Base-by-base conservation (phyloP, 2,113 vertebrate genomes). In the Serinus canaria region DNA sequence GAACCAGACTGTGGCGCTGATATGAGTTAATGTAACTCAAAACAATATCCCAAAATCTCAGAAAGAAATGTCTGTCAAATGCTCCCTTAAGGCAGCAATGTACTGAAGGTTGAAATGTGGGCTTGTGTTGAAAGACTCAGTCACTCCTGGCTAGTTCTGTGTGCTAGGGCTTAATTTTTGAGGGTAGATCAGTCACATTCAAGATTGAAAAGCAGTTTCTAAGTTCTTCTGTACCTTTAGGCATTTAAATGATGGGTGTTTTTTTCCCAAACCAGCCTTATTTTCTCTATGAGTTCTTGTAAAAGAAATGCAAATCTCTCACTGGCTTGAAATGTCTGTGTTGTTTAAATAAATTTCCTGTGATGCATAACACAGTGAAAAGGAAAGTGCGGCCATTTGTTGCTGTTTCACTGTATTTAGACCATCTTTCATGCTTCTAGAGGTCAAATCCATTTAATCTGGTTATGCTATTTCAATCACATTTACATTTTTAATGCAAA, bases 401-500 rank as follows among this genome's bases (percentile, higher is more conserved):
- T 82, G 82, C 72, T 81, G 37, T 75, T 68, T 88, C 41, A 33
- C 49, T 83, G 76, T 70, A 46, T 74, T 90, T 86, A 90, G 63
- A 77, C 59, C 60, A 94, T 82, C 72, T 83, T 88, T 92, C 46
- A 20, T 63, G 59, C 64, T 83, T 52, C 21, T 49, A 49, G 85
- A 87, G 92, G 92, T 95, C 94, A 96, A 95, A 93, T 83, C 79
- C 60, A 64, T 90, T 95, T 92, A 90, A 87, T 93, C 74, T 95
- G 87, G 60, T 83, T 95, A 75, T 81, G 79, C 85, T 86, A 7
- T 94, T 96, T 93, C 94, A 95, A 78, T 95, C 90, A 95, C 93
- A 88, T 94, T 94, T 96, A 92, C 83, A 95, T 96, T 94, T 95
- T 93, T 96, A 86, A 94, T 96, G 79, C 88, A 94, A 85, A 90